Evolutionary conservation across 2,888 invertebrate genomes (phyloP).

Genomic region (Epiblema foenella): DNA sequence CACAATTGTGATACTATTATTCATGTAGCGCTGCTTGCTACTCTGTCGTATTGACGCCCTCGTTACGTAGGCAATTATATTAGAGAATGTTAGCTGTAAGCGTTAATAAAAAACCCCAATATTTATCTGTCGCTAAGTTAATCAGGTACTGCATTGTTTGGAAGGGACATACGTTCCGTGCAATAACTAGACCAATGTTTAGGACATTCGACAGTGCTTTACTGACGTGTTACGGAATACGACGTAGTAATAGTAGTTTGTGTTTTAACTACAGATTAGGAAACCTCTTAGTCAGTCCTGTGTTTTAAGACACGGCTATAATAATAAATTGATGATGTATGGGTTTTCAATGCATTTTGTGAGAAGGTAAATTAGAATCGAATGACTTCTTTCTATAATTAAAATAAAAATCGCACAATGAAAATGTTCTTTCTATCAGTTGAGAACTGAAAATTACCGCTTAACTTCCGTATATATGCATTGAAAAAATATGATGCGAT

Average conservation of each 20-base stretch:
- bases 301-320: slow-evolving; percentile 6
- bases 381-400: too few relatives aligned
- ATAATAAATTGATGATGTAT: background rate
- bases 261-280: slow-evolving; percentile 4
- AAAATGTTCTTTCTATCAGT: slow-evolving; percentile 25
- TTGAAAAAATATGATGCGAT: slow-evolving; percentile 61
- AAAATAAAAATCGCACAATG: background rate
- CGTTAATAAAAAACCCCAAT: slow-evolving; percentile 78
- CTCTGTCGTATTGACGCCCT: slow-evolving; percentile 79
- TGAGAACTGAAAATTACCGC: background rate
- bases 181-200: slow-evolving; percentile 85
- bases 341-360: background rate
- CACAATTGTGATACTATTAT: slow-evolving; percentile 81
- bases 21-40: slow-evolving; percentile 77
- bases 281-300: background rate
- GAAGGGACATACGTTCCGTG: slow-evolving; percentile 65
- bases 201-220: slow-evolving; percentile 82
- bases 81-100: slow-evolving; percentile 79
- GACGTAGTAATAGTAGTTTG: slow-evolving; percentile 15
- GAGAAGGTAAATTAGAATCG: background rate
- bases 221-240: slow-evolving; percentile 68
- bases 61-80: slow-evolving; percentile 80
- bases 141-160: slow-evolving; percentile 66
- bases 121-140: slow-evolving; percentile 56
- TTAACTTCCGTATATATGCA: background rate